Conservation (phyloP, 2,888 invertebrate species). For the Ditula angustiorana region DNA sequence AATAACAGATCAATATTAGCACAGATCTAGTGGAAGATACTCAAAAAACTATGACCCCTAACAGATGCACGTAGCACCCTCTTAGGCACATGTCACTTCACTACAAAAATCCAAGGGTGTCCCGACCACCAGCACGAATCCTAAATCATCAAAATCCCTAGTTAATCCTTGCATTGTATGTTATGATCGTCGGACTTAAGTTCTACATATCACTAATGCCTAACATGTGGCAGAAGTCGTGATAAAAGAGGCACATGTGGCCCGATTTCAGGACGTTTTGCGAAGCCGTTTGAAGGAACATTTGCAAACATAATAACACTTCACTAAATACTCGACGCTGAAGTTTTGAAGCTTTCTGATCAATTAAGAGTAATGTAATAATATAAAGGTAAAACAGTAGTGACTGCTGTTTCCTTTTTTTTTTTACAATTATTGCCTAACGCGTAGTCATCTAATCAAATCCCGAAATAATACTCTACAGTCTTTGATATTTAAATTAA, state of each 20-base stretch:
- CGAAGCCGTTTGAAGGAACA: too few species aligned
- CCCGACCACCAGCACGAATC: conserved; percentile 75
- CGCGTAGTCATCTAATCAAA: too few species aligned
- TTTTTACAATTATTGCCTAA: too few species aligned
- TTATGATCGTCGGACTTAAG: conserved; percentile 81
- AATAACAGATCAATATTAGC: background rate
- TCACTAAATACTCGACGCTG: too few species aligned
- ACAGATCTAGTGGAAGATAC: background rate
- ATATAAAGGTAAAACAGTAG: too few species aligned
- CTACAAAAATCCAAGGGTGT: conserved; percentile 68
- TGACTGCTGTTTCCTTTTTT: too few species aligned
- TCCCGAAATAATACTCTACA: too few species aligned
- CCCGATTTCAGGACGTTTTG: background rate
- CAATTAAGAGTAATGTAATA: too few species aligned
- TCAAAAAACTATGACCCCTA: conserved; percentile 29
- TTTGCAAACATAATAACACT: too few species aligned
- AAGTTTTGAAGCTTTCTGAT: too few species aligned
- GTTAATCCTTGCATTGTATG: conserved; percentile 76
- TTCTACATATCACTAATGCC: conserved; percentile 70
- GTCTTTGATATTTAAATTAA: too few species aligned
- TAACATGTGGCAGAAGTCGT: conserved; percentile 73
- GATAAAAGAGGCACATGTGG: conserved; percentile 51
- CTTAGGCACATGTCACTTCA: conserved; percentile 41
- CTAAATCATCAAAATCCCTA: conserved; percentile 70
- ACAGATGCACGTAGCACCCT: conserved; percentile 32